A percentile compares a stretch with the other conserved stretches of the same genome.
Evolutionary conservation across 2,113 vertebrate genomes (phyloP).

Genomic region (Caracal caracal): DNA sequence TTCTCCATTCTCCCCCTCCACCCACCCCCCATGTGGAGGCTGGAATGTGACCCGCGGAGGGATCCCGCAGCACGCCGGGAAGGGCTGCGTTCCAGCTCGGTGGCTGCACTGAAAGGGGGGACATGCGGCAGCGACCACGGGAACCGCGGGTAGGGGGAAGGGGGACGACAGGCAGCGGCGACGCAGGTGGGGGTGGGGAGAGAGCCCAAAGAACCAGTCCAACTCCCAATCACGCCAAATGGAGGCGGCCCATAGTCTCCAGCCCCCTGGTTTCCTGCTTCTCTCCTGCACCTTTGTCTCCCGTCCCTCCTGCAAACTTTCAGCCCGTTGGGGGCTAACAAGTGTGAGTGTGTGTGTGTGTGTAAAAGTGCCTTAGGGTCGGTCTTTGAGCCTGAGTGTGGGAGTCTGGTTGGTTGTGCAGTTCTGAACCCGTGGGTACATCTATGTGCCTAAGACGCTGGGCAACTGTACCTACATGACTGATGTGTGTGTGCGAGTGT

Average conservation of each 20-base stretch:
- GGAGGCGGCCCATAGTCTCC: constrained; percentile 62
- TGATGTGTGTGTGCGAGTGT: neutral
- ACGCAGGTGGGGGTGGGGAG: constrained; percentile 49
- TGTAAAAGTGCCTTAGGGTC: neutral
- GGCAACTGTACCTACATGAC: constrained; percentile 44
- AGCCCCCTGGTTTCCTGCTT: constrained; percentile 56
- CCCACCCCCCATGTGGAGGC: neutral
- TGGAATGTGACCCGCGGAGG: constrained; percentile 76
- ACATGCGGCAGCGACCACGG: constrained; percentile 61
- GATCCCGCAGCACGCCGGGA: constrained; percentile 56
- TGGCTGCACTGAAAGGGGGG: constrained; percentile 75
- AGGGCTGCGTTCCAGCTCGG: constrained; percentile 70
- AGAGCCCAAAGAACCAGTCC: constrained; percentile 64
- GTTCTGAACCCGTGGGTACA: constrained; percentile 15
- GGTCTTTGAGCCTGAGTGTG: neutral
- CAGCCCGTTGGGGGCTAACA: constrained; percentile 33
- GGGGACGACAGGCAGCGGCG: neutral
- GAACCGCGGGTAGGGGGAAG: neutral
- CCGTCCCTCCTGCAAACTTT: constrained; percentile 73
- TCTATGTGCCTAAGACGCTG: constrained; percentile 16
- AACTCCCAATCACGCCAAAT: constrained; percentile 60
- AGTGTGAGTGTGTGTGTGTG: neutral
- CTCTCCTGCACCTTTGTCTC: constrained; percentile 66
- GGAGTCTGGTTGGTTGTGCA: neutral
- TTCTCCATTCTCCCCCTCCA: constrained; percentile 37